These are phyloP conservation scores for Ruditapes philippinarum DNA, from an alignment of 1,140 invertebrate species.

Conservation along the genomic window DNA sequence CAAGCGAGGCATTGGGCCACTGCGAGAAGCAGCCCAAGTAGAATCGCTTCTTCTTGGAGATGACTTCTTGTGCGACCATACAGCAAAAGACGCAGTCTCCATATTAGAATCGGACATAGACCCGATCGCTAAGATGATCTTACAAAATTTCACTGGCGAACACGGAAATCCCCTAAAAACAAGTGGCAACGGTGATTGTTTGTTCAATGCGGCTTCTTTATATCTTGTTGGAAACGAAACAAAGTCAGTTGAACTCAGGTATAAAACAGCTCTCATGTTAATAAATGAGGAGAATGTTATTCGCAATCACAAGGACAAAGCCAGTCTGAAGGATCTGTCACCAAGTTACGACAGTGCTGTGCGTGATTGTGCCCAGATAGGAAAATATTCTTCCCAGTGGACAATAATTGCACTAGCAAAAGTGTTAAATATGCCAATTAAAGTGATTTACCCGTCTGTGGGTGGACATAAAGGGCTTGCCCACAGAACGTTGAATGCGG, in stretches of 20 bases:
- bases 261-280: neutral
- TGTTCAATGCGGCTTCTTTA: conserved; percentile 15
- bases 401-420: neutral
- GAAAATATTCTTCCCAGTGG: neutral
- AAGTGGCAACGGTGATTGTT: neutral
- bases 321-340: neutral
- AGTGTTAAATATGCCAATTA: neutral
- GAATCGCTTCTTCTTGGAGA: too few species aligned
- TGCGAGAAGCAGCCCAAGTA: too few species aligned
- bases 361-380: neutral
- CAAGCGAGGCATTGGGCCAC: too few species aligned
- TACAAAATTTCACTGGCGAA: too few species aligned
- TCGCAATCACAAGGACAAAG: neutral
- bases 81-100: too few species aligned
- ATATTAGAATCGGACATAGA: too few species aligned
- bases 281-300: neutral
- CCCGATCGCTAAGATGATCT: too few species aligned
- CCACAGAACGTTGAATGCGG: neutral
- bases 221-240: neutral
- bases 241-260: neutral
- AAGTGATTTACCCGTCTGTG: neutral
- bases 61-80: too few species aligned
- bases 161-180: neutral
- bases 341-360: neutral
- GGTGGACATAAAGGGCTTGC: neutral